Evolutionary conservation across 2,797 vertebrate species (phyloP), one percentile per base, ranked within the genome.

Genomic region (Triplophysa bombifrons): DNA sequence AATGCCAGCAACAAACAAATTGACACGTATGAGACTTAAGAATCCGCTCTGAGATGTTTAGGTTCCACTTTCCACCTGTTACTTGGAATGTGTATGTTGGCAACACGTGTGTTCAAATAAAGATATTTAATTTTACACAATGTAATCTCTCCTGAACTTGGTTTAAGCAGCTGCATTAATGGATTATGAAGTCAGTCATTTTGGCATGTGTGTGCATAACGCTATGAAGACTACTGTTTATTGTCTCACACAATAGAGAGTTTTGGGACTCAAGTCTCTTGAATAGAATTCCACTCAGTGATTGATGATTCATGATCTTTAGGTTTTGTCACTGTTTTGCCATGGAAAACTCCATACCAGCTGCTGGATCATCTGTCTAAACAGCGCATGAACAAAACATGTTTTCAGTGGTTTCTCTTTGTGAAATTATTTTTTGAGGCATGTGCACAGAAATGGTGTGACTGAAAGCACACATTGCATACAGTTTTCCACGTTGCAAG

Each of bases 101-200:
- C 81, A 76, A 83, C 86, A 85, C 74, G 60, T 86, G 82, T 86
- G 83, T 82, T 86, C 81, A 86, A 90, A 88, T 87, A 89, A 89
- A 88, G 81, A 82, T 86, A 86, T 88, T 85, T 87, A 85, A 87
- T 87, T 87, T 87, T 82, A 87, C 86, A 87, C 80, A 86, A 63
- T 72, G 82, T 70, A 25, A 34, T 76, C 46, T 82, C 44, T 71
- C 2, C 63, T 68, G 20, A 80, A 20, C 10, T 67, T 38, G 53
- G 61, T 66, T 80, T 14, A 56, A 34, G 61, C 22, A 16, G 8
- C n/a, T 41, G 19, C 10, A 30, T 19, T 60, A 16, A 48, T 38
- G 16, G 51, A 67, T 60, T 48, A 60, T 55, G 38, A 14, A 69
- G 22, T 3, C 20, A 60, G 22, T 30, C 60, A 17, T 27, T 78